Base-by-base conservation (phyloP, 1,140 invertebrate genomes). In the Eubasilissa regina region DNA sequence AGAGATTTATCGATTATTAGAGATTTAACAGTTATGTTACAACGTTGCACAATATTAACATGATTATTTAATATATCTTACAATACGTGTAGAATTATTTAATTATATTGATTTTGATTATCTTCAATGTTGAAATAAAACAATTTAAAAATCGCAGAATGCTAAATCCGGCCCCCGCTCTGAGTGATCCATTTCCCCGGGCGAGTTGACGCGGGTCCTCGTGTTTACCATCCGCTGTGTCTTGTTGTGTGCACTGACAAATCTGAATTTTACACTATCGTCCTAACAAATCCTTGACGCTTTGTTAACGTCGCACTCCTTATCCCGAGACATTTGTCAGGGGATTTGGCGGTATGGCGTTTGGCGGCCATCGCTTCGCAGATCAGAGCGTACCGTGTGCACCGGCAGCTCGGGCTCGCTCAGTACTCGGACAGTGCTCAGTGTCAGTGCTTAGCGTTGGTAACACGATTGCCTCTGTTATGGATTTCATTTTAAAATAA, bases 241-340 rank as follows among this genome's bases (percentile, higher is more conserved):
- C 72, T 53, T 60, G 55, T 64, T 35, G 11, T 82, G 45, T 78
- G 53, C 75, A 74, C 75, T 82, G 80, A 82, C 77, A 82, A 82
- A 82, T 82, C 80, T 82, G 77, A 82, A 82, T 82, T 82, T 82
- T 82, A 82, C 80, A 79, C 80, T 82, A 82, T 82, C 80, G 77
- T 62, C 47, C 68, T 48, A 56, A 77, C 77, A 79, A 82, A 82
- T 82, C 80, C 80, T 72, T 47, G 80, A 55, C 78, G 80, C 78
- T 82, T 82, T 82, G 80, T 82, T 82, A 79, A 68, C 74, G 80
- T 82, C 80, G 55, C 60, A 53, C 17, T 77, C 68, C 72, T 82
- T 82, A 82, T 82, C 77, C 78, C 74, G 74, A 45, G 44, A 76
- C 78, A 82, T 82, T 79, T 79, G 78, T 82, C 80, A 82, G 48